These are phyloP conservation scores for Sebastes vulpes DNA, from an alignment of 2,797 vertebrate species.

Conservation along the genomic window DNA sequence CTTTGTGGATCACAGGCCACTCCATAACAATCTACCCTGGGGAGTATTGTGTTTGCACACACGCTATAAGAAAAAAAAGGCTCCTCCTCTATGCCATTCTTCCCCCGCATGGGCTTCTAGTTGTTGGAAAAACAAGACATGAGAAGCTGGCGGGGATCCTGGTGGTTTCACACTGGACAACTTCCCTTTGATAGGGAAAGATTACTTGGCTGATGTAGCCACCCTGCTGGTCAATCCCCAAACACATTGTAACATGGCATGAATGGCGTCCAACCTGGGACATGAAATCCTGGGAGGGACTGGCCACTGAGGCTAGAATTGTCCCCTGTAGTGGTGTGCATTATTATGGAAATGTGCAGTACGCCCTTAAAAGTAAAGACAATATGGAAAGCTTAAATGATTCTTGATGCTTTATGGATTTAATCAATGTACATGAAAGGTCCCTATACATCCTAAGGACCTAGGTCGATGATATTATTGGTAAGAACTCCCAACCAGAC, in stretches of 20 bases:
- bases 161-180: constrained; percentile 12
- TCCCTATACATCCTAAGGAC: not conserved
- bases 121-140: not conserved
- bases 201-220: constrained; percentile 28
- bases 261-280: not conserved
- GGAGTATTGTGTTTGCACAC: not conserved
- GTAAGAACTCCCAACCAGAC: not conserved
- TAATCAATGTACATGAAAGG: not conserved
- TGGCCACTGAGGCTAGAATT: not conserved
- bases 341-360: not conserved
- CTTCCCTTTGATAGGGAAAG: not conserved
- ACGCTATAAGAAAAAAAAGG: not conserved
- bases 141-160: not conserved
- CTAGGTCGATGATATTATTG: not conserved
- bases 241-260: not conserved
- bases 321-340: not conserved
- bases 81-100: not conserved
- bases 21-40: not conserved
- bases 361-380: not conserved
- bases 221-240: not conserved
- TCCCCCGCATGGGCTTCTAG: not conserved
- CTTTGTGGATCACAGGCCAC: not conserved
- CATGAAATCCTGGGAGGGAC: not conserved
- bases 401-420: not conserved
- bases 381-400: not conserved